Evolutionary conservation across 2,888 invertebrate genomes (phyloP).

Genomic region (Orthosia cruda): DNA sequence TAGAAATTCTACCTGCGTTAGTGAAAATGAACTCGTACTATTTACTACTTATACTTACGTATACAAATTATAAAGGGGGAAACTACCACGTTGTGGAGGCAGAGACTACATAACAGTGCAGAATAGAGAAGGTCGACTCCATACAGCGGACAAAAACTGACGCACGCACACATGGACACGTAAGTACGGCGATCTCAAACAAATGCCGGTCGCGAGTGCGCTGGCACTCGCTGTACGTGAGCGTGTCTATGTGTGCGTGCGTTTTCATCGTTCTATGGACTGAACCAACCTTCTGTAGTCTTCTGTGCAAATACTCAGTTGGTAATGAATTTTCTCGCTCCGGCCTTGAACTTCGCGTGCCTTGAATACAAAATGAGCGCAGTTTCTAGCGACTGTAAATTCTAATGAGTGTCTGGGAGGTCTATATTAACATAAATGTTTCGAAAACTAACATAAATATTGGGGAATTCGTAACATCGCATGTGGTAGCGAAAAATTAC

Average conservation of each 20-base stretch:
- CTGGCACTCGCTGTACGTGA: slow-evolving; percentile 2
- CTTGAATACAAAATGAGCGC: slow-evolving; percentile 67
- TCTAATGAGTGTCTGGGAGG: slow-evolving; percentile 71
- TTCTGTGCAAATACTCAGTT: slow-evolving; percentile 54
- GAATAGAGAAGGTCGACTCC: slow-evolving; percentile 9
- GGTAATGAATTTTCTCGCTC: slow-evolving; percentile 68
- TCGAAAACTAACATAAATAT: slow-evolving; percentile 64
- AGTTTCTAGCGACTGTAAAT: slow-evolving; percentile 68
- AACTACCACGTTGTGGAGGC: slow-evolving; percentile 29
- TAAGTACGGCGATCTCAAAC: not conserved
- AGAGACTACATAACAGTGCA: slow-evolving; percentile 10
- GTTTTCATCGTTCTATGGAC: not conserved
- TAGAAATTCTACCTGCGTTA: slow-evolving; percentile 2
- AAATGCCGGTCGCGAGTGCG: slow-evolving; percentile 7
- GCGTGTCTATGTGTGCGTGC: not conserved
- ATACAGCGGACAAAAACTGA: not conserved
- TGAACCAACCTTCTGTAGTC: slow-evolving; percentile 22
- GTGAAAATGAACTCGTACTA: slow-evolving; percentile 31
- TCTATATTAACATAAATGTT: slow-evolving; percentile 66
- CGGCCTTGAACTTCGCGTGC: slow-evolving; percentile 71
- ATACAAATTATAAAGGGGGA: slow-evolving; percentile 33
- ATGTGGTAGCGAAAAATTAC: slow-evolving; percentile 52
- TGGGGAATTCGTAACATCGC: slow-evolving; percentile 53
- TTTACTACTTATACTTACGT: slow-evolving; percentile 20
- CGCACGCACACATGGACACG: not conserved